Percentiles rank a stretch among this genome's conserved stretches.
Conservation (phyloP, 2,113 vertebrate species). For the Aythya baeri region DNA sequence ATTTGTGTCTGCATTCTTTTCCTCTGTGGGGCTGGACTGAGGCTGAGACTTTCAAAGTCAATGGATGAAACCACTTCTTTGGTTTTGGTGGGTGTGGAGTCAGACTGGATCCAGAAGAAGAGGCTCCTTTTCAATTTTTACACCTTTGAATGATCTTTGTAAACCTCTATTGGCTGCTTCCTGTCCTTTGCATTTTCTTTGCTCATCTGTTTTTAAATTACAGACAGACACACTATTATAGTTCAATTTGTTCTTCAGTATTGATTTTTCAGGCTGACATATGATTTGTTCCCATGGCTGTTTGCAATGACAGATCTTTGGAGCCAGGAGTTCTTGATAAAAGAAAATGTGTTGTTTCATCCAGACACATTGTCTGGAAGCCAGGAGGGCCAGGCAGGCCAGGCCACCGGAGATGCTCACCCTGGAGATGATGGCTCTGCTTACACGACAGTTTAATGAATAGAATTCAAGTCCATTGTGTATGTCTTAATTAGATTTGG, state of each 20-base stretch:
- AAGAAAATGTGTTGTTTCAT: not conserved
- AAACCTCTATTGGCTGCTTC: not conserved
- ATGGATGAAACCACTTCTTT: not conserved
- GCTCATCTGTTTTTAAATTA: slow-evolving; percentile 39
- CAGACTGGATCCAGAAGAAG: not conserved
- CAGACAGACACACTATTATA: not conserved
- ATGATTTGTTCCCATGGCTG: not conserved
- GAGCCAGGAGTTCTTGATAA: not conserved
- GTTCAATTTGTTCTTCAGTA: slow-evolving; percentile 36
- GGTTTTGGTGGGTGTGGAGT: not conserved
- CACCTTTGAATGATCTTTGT: not conserved
- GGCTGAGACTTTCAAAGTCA: not conserved
- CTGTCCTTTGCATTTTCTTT: slow-evolving; percentile 3
- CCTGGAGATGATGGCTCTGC: not conserved
- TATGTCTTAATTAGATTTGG: not conserved
- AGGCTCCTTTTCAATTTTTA: not conserved
- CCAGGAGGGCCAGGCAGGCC: not conserved
- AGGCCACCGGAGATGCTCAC: not conserved
- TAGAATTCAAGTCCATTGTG: not conserved
- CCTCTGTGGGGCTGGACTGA: not conserved
- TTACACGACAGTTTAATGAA: not conserved
- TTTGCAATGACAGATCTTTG: not conserved
- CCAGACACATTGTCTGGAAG: not conserved
- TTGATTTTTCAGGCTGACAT: slow-evolving; percentile 18
- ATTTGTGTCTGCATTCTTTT: not conserved